These are phyloP conservation scores for Drosophila subobscura DNA, from an alignment of 1,140 invertebrate genomes.

Conservation along the genomic window DNA sequence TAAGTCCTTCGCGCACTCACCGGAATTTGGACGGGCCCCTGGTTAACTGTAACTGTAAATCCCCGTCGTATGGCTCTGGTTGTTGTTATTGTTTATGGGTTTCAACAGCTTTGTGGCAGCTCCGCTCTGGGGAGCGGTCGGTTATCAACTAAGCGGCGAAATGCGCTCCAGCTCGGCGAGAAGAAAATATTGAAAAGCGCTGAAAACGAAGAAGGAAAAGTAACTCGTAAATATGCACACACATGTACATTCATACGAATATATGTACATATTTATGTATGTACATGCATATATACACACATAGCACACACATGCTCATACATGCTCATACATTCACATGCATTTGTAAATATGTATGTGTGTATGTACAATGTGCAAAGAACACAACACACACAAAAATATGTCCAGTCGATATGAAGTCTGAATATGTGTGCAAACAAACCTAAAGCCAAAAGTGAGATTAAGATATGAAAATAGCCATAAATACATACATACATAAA, in stretches of 20 bases:
- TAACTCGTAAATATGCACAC: background rate
- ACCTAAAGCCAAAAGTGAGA: too few relatives aligned
- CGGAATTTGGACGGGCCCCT: background rate
- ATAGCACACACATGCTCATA: too few relatives aligned
- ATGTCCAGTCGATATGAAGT: background rate
- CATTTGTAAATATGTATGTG: too few relatives aligned
- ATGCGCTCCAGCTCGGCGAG: constrained; percentile 42
- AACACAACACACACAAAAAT: constrained; percentile 13
- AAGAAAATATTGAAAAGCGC: constrained; percentile 25
- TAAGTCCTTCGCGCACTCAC: constrained; percentile 25
- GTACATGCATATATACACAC: too few relatives aligned
- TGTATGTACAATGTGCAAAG: background rate
- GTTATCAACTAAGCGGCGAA: constrained; percentile 63
- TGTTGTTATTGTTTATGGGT: constrained; percentile 5
- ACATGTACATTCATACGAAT: too few relatives aligned
- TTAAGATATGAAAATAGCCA: too few relatives aligned
- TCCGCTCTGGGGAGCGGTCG: constrained; percentile 53
- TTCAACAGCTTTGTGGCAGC: constrained; percentile 20
- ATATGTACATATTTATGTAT: too few relatives aligned
- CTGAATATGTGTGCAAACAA: too few relatives aligned
- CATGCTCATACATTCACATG: too few relatives aligned
- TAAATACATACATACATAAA: too few relatives aligned
- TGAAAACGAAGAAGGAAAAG: constrained; percentile 6
- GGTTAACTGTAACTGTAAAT: background rate
- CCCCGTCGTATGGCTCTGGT: background rate